A percentile compares a stretch with the other conserved stretches of the same genome.
Evolutionary conservation across 2,113 vertebrate species (phyloP).

Genomic region (Leptosomus discolor): DNA sequence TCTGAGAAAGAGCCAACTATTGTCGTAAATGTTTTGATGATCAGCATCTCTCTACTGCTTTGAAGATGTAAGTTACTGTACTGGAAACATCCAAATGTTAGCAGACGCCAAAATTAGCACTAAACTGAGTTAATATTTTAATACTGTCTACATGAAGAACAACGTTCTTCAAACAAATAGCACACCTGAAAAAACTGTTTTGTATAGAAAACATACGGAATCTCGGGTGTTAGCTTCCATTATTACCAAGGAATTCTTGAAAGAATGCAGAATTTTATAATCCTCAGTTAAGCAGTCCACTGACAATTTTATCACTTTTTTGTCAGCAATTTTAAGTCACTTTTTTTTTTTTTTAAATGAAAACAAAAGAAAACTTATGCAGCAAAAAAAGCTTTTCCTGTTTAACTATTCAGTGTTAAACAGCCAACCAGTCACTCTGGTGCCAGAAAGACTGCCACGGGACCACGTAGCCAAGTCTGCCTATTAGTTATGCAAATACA

Average conservation of each 20-base stretch:
- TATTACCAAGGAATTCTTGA: neutral
- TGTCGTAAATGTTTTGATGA: neutral
- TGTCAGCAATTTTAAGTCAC: neutral
- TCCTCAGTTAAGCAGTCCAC: neutral
- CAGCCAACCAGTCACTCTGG: neutral
- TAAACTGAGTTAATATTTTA: conserved; percentile 21
- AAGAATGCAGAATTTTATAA: neutral
- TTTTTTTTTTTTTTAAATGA: neutral
- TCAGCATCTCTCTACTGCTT: neutral
- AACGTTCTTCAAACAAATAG: neutral
- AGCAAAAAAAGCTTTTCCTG: neutral
- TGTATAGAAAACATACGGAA: neutral
- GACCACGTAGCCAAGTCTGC: accelerated
- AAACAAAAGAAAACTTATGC: neutral
- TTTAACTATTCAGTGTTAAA: neutral
- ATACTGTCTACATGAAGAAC: neutral
- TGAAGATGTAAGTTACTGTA: neutral
- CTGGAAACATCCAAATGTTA: neutral
- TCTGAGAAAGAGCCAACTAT: neutral
- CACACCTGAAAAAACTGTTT: neutral
- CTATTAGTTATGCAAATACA: neutral
- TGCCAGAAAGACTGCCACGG: neutral
- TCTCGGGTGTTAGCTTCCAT: neutral
- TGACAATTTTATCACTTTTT: neutral
- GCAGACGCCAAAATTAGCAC: conserved; percentile 7